Conservation (phyloP, 2,113 vertebrate genomes). For the Antennarius striatus region DNA sequence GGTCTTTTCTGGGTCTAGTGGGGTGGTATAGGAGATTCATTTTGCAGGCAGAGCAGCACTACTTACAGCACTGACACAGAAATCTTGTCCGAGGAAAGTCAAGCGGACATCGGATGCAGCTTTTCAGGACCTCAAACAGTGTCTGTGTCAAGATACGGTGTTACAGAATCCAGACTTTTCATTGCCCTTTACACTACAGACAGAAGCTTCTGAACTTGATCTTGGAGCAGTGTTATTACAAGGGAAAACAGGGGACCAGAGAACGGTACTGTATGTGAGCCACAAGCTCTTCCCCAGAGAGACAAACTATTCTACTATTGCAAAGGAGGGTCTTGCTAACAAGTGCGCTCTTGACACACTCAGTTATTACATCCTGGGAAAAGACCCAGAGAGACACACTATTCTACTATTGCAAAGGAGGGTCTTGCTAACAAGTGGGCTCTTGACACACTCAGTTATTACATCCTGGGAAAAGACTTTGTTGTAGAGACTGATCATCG, state of each 20-base stretch:
- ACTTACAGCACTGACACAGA: not conserved
- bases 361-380: too few species aligned
- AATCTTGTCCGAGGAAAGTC: not conserved
- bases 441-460: too few species aligned
- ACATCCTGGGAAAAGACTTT: not conserved
- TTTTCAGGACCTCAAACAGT: not conserved
- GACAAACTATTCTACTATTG: not conserved
- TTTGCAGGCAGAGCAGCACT: too few species aligned
- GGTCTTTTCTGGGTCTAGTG: not conserved
- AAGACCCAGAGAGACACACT: not conserved
- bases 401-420: not conserved
- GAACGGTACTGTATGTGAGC: not conserved
- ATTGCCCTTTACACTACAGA: not conserved
- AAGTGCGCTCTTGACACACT: too few species aligned
- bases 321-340: not conserved
- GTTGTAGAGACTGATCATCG: not conserved
- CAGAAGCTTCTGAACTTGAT: not conserved
- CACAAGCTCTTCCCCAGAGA: too few species aligned
- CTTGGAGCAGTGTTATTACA: not conserved
- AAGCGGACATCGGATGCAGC: not conserved
- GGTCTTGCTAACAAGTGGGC: not conserved
- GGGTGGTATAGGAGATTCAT: too few species aligned
- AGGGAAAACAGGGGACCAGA: not conserved
- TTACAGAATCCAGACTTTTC: not conserved
- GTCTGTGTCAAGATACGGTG: not conserved